Evolutionary conservation across 2,888 invertebrate genomes (phyloP).

Genomic region (Phymatocera aterrima): DNA sequence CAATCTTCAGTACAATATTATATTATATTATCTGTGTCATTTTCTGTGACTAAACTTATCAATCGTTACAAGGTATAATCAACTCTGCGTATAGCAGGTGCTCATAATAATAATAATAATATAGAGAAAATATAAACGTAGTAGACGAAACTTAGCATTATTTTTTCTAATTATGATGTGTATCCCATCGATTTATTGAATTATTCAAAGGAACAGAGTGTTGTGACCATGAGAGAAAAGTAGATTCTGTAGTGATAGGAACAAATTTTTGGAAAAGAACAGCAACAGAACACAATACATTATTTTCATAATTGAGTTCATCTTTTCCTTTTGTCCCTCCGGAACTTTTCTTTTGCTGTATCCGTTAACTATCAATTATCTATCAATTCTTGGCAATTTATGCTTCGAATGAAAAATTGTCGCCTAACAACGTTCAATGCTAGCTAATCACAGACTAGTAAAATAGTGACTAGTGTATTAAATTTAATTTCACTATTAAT

Average conservation of each 20-base stretch:
- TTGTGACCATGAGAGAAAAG: background rate
- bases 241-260: background rate
- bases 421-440: constrained; percentile 22
- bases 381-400: background rate
- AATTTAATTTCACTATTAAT: constrained; percentile 3
- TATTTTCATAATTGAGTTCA: background rate
- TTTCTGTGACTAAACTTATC: background rate
- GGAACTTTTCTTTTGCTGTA: background rate
- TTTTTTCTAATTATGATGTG: constrained; percentile 8
- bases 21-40: background rate
- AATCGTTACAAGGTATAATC: background rate
- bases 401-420: constrained; percentile 1
- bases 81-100: background rate
- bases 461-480: constrained; percentile 35
- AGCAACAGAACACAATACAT: background rate
- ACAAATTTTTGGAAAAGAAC: background rate
- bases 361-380: background rate
- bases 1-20: constrained; percentile 6
- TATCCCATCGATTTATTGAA: constrained; percentile 7
- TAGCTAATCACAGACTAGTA: constrained; percentile 36
- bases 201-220: background rate
- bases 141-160: background rate
- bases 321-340: background rate
- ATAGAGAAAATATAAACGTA: background rate
- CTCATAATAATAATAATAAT: background rate